Base-by-base conservation (phyloP, 1,140 invertebrate genomes). In the Asobara japonica region DNA sequence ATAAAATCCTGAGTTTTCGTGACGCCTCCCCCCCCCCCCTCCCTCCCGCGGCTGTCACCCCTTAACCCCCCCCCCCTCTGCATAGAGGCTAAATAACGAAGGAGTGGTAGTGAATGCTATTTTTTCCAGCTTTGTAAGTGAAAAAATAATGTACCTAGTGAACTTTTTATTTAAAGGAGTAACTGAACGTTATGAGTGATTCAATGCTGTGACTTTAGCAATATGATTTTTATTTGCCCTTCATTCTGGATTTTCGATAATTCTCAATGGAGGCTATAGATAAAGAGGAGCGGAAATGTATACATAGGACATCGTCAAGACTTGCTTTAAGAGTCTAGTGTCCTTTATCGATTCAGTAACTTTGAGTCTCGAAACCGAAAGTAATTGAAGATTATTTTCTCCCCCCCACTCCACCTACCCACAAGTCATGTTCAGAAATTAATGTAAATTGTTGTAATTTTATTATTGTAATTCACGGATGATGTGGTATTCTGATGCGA, bases 41-140 rank as follows among this genome's bases (percentile, higher is more conserved):
- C n/a, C n/a, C n/a, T n/a, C n/a, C n/a, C n/a, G n/a, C n/a, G n/a
- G n/a, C n/a, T n/a, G n/a, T n/a, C n/a, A n/a, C n/a, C n/a, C n/a
- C n/a, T n/a, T n/a, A n/a, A 45, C 41, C 41, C 41, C 41, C 18
- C 41, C 7, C 7, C 41, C 31, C 31, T 33, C 5, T 4, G 11
- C 31, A 33, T 13, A 45, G 41, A 13, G 22, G 22, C 18, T 25
- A 56, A 45, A 64, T 31, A 3, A 31, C 13, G 25, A 68, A 64
- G 67, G 61, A 68, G 20, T 62, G 60, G n/a, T 71, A 16, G 31
- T 60, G 48, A 60, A 71, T 71, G 27, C 60, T 48, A 71, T 64
- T 62, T 71, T 71, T 71, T 30, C 41, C 61, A 64, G 33, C 69
- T 71, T 71, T 71, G 27, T 22, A 48, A 65, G 60, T 71, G 56